Base-by-base conservation (phyloP, 2,888 invertebrate species). In the Acanthosepion pharaonis region DNA sequence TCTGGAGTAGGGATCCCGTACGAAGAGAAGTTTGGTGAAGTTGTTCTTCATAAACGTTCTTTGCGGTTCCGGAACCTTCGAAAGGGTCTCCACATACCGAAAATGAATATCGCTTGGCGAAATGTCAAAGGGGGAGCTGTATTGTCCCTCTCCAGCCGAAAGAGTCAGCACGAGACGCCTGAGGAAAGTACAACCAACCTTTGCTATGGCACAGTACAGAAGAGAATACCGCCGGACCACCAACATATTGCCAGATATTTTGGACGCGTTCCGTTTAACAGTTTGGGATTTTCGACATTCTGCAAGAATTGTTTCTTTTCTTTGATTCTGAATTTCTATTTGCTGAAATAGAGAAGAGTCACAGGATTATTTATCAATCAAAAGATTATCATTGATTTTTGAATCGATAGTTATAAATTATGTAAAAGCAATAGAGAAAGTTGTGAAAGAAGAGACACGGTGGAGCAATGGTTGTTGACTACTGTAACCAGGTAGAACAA, bases 161-260 rank as follows among this genome's bases (percentile, higher is more conserved):
- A 64, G 28, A 33, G n/a, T 18, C 6, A 55, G 9, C 51, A 92
- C 25, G 11, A 94, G 28, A 20, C 94, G 55, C 28, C 64, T 55
- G 5, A 94, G 20, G 42, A 94, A 55, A 15, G 94, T 94, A 25
- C 94, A 94, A 28, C 59, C 94, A 33, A 94, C 94, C 33, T 94
- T 94, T 48, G 42, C 64, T 23, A 94, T 94, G 20, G 53, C 48
- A 15, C 94, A 94, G 59, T 94, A 94, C 25, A 94, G 33, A 23
- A 94, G 28, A 11, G 49, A 49, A n/a, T 92, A 9, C 5, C n/a
- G 48, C 11, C 92, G 18, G 49, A 28, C 92, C 42, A 92, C 78
- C 18, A n/a, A 18, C 78, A 78, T 78, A 15, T 15, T 11, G 11
- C 78, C 78, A 33, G n/a, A 33, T 9, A 78, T 78, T n/a, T 78